Evolutionary conservation across 2,888 invertebrate genomes (phyloP), one percentile per base, ranked within the genome.

Genomic region (Sicus ferrugineus): DNA sequence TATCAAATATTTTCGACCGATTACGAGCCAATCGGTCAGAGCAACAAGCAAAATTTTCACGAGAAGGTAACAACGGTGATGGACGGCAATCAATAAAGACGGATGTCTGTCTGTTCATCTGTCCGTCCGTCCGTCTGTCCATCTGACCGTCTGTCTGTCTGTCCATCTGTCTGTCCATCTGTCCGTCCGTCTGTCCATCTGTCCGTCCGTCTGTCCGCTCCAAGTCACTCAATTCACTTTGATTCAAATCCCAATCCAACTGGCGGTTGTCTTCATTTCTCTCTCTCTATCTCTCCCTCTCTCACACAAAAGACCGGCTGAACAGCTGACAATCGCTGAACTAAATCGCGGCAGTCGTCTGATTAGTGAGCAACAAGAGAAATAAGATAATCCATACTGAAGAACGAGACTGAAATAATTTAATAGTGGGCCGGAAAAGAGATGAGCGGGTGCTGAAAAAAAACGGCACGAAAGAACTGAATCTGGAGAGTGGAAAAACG

Each of bases 301-400:
- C n/a, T n/a, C n/a, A n/a, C 26, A n/a, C 11, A 14, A 56, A n/a
- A 9, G 56, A 56, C 28, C 9, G 4, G 34, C 31, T n/a, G 59
- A 19, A 7, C 14, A 1, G 34, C 59, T 19, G 11, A 59, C 59
- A 34, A 34, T 21, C 38, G 31, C 19, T 59, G 59, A 59, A 59
- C 59, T 59, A 21, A 59, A 38, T 31, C 38, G 34, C 21, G n/a
- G 58, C 30, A 59, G 56, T 19, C 21, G 59, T 30, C 31, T 59
- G 34, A 34, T 34, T 11, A 5, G 34, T 14, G 34, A 34, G 34
- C 34, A 34, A 34, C 59, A 59, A 59, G 3, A 30, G 34, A 59
- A n/a, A n/a, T n/a, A n/a, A n/a, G n/a, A n/a, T n/a, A n/a, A n/a
- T n/a, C n/a, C n/a, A n/a, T n/a, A n/a, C n/a, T n/a, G n/a, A n/a